Conservation (phyloP, 1,140 invertebrate species). For the Drosophila navojoa region DNA sequence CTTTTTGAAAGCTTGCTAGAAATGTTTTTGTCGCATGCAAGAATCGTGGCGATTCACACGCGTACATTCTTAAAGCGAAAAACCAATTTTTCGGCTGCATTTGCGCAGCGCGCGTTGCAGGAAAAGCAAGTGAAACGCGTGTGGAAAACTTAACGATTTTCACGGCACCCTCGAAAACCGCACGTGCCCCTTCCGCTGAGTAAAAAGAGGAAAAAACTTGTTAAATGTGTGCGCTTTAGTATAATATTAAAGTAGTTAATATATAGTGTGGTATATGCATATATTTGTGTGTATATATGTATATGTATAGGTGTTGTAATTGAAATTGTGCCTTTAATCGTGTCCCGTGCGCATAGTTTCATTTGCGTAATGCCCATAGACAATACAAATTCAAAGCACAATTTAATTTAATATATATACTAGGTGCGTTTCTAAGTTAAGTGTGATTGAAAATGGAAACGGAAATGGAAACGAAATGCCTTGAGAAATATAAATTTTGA, state of each 20-base stretch:
- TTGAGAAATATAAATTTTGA: no score
- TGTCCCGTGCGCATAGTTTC: not conserved
- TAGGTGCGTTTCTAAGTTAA: constrained; percentile 10
- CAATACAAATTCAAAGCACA: constrained; percentile 1
- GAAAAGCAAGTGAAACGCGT: constrained; percentile 54
- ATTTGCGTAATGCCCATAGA: constrained; percentile 19
- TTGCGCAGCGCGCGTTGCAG: constrained; percentile 71
- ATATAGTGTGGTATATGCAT: not conserved
- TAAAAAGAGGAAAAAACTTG: constrained; percentile 9
- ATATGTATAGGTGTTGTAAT: not conserved
- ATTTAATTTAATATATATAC: constrained; percentile 14
- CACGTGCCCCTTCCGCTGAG: not conserved
- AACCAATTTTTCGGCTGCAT: constrained; percentile 66
- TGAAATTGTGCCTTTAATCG: constrained; percentile 20
- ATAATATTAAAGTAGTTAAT: constrained; percentile 11
- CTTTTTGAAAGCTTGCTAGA: constrained; percentile 29
- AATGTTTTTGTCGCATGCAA: constrained; percentile 32
- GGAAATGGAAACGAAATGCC: not conserved
- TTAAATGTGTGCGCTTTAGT: not conserved
- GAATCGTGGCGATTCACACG: constrained; percentile 17
- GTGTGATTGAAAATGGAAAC: not conserved
- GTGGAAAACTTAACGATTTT: constrained; percentile 41
- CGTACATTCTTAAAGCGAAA: constrained; percentile 41
- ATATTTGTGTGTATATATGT: not conserved
- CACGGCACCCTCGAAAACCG: not conserved